These are phyloP conservation scores for Leptinotarsa peninsularis DNA, from an alignment of 2,888 invertebrate species.

Conservation along the genomic window DNA sequence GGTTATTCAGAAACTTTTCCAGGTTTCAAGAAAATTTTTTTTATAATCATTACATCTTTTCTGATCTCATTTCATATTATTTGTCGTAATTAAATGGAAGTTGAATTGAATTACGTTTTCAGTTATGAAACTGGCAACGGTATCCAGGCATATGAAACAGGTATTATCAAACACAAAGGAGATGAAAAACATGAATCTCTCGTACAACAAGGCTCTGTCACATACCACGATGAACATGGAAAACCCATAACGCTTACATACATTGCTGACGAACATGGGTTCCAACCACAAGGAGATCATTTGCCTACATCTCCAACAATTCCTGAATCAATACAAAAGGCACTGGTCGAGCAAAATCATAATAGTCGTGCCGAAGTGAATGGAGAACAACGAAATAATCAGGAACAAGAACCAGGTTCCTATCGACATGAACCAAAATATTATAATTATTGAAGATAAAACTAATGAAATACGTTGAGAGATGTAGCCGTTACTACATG, in stretches of 20 bases:
- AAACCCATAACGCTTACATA: constrained; percentile 74
- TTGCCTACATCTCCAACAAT: constrained; percentile 86
- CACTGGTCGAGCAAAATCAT: constrained; percentile 68
- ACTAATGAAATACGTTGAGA: too few species aligned
- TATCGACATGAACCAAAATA: too few species aligned
- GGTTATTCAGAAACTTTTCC: too few species aligned
- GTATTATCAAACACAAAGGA: constrained; percentile 78
- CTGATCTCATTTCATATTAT: too few species aligned
- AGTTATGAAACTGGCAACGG: constrained; percentile 83
- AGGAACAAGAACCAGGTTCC: not conserved
- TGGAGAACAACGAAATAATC: not conserved
- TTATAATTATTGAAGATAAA: too few species aligned
- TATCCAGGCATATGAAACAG: constrained; percentile 77
- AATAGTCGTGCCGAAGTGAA: constrained; percentile 16
- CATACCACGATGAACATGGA: constrained; percentile 82
- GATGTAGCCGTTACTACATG: too few species aligned
- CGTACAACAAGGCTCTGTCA: constrained; percentile 77
- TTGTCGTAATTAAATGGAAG: too few species aligned
- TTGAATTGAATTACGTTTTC: not conserved
- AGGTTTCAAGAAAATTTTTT: too few species aligned
- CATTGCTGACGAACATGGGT: constrained; percentile 80
- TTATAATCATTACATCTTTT: too few species aligned
- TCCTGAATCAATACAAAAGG: constrained; percentile 78
- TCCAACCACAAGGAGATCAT: constrained; percentile 74
- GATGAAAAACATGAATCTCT: constrained; percentile 75